A percentile compares a stretch with the other conserved stretches of the same genome.
These are phyloP conservation scores for Drosophila malerkotliana DNA, from an alignment of 1,140 invertebrate genomes.

Conservation along the genomic window DNA sequence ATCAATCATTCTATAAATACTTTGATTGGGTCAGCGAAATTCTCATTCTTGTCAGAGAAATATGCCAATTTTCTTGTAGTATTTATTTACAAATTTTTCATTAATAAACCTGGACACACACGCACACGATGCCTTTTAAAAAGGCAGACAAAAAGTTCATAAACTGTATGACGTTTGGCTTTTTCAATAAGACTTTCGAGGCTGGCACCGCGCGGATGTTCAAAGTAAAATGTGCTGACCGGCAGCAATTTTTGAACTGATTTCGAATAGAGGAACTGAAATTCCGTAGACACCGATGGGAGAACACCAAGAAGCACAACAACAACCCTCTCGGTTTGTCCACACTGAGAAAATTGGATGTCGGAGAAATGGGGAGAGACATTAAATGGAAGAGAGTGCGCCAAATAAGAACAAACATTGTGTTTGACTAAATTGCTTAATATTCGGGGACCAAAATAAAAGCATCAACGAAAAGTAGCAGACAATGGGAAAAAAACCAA, in stretches of 20 bases:
- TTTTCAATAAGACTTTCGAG: slow-evolving; percentile 19
- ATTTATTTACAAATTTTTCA: slow-evolving; percentile 37
- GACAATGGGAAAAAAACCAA: slow-evolving; percentile 30
- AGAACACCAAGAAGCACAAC: slow-evolving; percentile 17
- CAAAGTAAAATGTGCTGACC: slow-evolving; percentile 64
- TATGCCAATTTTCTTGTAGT: slow-evolving; percentile 14
- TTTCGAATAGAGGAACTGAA: slow-evolving; percentile 46
- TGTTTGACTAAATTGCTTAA: slow-evolving; percentile 68
- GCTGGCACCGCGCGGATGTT: slow-evolving; percentile 18
- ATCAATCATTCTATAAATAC: slow-evolving; percentile 46
- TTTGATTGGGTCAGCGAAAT: slow-evolving; percentile 35
- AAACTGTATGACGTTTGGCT: slow-evolving; percentile 1
- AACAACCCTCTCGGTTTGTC: slow-evolving; percentile 36
- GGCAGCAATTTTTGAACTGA: slow-evolving; percentile 80
- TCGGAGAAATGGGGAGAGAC: neutral
- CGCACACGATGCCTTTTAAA: neutral
- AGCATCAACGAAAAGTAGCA: slow-evolving; percentile 38
- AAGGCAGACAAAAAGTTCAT: slow-evolving; percentile 14
- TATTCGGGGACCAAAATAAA: slow-evolving; percentile 61
- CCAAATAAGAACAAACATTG: slow-evolving; percentile 63
- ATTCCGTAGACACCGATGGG: slow-evolving; percentile 18
- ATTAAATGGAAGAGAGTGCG: slow-evolving; percentile 20
- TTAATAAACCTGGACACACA: slow-evolving; percentile 31
- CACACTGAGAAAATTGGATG: slow-evolving; percentile 31
- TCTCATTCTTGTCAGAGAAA: slow-evolving; percentile 24